Percentiles rank a stretch among this genome's conserved stretches.
Evolutionary conservation across 2,888 invertebrate genomes (phyloP).

Genomic region (Oscheius myriophilus): DNA sequence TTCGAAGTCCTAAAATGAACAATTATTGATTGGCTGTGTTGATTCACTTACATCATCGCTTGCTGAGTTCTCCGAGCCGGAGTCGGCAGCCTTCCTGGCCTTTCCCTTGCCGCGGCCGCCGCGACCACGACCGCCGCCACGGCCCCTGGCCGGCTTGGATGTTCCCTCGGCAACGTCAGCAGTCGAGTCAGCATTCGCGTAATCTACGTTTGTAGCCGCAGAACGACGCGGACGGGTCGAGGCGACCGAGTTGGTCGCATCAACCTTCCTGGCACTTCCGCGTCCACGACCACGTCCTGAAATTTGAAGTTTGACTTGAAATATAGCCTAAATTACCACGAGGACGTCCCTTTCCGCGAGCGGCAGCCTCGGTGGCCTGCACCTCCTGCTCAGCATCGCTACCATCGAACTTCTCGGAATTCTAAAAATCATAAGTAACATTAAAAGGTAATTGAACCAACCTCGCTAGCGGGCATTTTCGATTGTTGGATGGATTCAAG

Average conservation of each 20-base stretch:
- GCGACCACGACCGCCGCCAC: conserved; percentile 34
- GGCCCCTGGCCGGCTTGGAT: conserved; percentile 32
- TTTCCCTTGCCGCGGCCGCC: conserved; percentile 12
- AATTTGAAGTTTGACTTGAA: no score
- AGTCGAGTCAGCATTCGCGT: conserved; percentile 67
- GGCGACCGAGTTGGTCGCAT: conserved; percentile 46
- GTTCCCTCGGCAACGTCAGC: conserved; percentile 52
- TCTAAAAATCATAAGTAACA: no score
- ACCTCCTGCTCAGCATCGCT: no score
- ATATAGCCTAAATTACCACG: no score
- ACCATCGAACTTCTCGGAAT: no score
- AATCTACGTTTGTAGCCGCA: conserved; percentile 61
- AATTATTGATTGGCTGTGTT: no score
- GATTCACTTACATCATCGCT: conserved; percentile 37
- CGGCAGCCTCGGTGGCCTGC: no score
- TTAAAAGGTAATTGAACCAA: no score
- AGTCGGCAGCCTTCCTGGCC: conserved; percentile 5
- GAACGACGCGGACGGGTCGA: conserved; percentile 66
- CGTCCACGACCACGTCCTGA: conserved; percentile 38
- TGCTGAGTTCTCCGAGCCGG: conserved; percentile 20
- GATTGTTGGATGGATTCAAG: no score
- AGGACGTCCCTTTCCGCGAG: no score
- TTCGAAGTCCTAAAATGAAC: conserved; percentile 42
- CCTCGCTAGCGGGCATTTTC: no score
- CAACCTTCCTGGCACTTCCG: conserved; percentile 27